A percentile compares a stretch with the other conserved stretches of the same genome.
These are phyloP conservation scores for Sericinus montela DNA, from an alignment of 2,888 invertebrate genomes.

Conservation along the genomic window DNA sequence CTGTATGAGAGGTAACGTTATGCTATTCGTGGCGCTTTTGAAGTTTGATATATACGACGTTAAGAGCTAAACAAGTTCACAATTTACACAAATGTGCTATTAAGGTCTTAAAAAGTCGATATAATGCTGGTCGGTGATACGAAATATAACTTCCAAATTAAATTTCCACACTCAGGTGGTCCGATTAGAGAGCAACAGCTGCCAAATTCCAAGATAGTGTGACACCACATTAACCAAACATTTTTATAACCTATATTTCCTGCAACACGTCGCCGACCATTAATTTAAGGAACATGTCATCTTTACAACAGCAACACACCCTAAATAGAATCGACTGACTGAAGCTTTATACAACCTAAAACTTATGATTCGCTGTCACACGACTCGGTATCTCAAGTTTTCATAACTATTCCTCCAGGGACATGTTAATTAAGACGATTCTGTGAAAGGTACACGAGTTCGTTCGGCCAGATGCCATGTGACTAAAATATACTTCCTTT, in stretches of 20 bases:
- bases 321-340: conserved; percentile 30
- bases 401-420: conserved; percentile 54
- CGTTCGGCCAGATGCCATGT: conserved; percentile 64
- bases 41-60: conserved; percentile 10
- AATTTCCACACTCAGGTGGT: conserved; percentile 16
- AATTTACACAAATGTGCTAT: conserved; percentile 10
- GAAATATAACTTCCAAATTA: neutral
- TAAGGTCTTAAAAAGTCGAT: too few species aligned
- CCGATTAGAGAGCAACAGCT: conserved; percentile 11
- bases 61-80: neutral
- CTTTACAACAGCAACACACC: conserved; percentile 33
- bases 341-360: conserved; percentile 29
- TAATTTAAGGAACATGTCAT: conserved; percentile 32
- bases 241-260: conserved; percentile 28
- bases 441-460: conserved; percentile 59
- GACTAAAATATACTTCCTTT: conserved; percentile 76
- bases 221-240: conserved; percentile 27
- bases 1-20: neutral
- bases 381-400: conserved; percentile 46
- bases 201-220: conserved; percentile 20
- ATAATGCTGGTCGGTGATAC: too few species aligned
- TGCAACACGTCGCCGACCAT: conserved; percentile 21
- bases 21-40: conserved; percentile 10
- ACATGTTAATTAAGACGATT: conserved; percentile 71
- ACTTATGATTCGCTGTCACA: conserved; percentile 46